Percentiles rank a stretch among this genome's conserved stretches.
Conservation (phyloP, 2,888 invertebrate genomes). For the Lasioglossum zephyrum region DNA sequence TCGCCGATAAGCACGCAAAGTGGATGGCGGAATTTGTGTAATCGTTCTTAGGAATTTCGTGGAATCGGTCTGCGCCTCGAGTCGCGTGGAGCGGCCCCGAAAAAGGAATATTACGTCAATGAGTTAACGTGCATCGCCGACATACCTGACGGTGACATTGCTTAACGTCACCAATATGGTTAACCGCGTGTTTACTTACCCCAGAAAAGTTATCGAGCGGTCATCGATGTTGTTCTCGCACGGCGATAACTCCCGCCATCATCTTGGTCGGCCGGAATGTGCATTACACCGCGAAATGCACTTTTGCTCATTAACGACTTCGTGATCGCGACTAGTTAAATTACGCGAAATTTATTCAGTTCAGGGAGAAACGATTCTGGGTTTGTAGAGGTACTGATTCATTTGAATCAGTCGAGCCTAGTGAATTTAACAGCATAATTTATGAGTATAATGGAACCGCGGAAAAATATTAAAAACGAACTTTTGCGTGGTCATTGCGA, state of each 20-base stretch:
- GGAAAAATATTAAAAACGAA: too few species aligned
- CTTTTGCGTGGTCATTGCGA: too few species aligned
- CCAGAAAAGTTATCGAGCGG: slow-evolving; percentile 74
- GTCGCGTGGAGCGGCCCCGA: slow-evolving; percentile 31
- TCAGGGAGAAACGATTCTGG: neutral
- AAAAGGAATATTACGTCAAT: slow-evolving; percentile 60
- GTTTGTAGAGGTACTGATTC: neutral
- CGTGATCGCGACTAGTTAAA: neutral
- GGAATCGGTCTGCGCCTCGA: slow-evolving; percentile 37
- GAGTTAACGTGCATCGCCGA: slow-evolving; percentile 49
- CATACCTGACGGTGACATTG: slow-evolving; percentile 46
- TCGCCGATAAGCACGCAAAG: slow-evolving; percentile 61
- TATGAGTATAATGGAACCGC: too few species aligned
- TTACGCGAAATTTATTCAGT: neutral
- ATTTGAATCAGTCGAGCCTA: neutral
- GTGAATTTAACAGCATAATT: too few species aligned
- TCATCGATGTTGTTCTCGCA: slow-evolving; percentile 43
- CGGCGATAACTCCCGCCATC: slow-evolving; percentile 33
- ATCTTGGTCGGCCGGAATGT: slow-evolving; percentile 19
- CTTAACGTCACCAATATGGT: slow-evolving; percentile 46
- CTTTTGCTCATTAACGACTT: neutral
- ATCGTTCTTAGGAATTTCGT: slow-evolving; percentile 64
- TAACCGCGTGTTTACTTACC: slow-evolving; percentile 71
- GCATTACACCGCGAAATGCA: neutral
- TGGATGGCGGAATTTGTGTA: slow-evolving; percentile 63